Evolutionary conservation across 2,888 invertebrate species (phyloP).

Genomic region (Kuschelorhynchus macadamiae): DNA sequence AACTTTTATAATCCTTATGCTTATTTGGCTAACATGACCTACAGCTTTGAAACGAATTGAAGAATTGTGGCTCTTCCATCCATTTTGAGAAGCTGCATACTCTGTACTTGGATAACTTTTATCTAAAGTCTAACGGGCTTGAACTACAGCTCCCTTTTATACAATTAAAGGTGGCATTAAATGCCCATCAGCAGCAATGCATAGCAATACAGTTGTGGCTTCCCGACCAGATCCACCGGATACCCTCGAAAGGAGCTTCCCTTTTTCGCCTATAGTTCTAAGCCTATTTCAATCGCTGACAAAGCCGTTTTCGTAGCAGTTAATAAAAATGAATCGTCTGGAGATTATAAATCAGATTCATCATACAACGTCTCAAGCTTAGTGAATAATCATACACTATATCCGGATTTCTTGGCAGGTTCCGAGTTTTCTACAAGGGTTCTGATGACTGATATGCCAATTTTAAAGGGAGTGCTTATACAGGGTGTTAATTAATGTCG

Average conservation of each 20-base stretch:
- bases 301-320: slow-evolving; percentile 52
- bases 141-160: slow-evolving; percentile 51
- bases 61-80: slow-evolving; percentile 49
- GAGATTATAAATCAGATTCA: slow-evolving; percentile 22
- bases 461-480: slow-evolving; percentile 2
- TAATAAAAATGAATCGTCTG: slow-evolving; percentile 33
- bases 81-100: slow-evolving; percentile 51
- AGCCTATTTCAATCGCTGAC: slow-evolving; percentile 47
- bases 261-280: slow-evolving; percentile 51
- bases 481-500: no score
- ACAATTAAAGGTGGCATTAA: slow-evolving; percentile 52
- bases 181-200: slow-evolving; percentile 49
- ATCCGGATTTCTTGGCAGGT: neutral
- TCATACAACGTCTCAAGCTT: slow-evolving; percentile 24
- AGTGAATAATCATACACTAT: slow-evolving; percentile 42
- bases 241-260: slow-evolving; percentile 42
- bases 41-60: slow-evolving; percentile 10
- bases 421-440: neutral
- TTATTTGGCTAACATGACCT: slow-evolving; percentile 12
- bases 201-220: slow-evolving; percentile 29
- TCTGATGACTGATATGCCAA: neutral
- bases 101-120: slow-evolving; percentile 47
- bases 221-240: slow-evolving; percentile 52
- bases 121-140: slow-evolving; percentile 43
- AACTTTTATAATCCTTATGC: slow-evolving; percentile 12